Evolutionary conservation across 2,888 invertebrate species (phyloP), one percentile per base, ranked within the genome.

Genomic region (Agrilus mali): DNA sequence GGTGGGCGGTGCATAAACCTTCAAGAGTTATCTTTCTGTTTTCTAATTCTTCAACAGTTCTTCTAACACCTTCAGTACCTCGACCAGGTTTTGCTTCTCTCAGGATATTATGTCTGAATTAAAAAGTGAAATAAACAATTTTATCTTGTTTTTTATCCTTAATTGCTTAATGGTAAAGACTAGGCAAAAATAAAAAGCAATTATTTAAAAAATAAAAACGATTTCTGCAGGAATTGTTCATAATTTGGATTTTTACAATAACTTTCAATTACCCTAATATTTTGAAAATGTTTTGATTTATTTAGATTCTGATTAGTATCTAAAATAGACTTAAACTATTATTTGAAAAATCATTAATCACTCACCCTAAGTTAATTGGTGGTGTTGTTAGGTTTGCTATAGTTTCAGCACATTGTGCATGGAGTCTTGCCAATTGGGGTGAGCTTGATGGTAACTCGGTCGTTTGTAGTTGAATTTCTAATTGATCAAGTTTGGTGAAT

Each of bases 11-110:
- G 55, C 82, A 83, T 38, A 77, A 67, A 38, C 75, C 69, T 46
- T 74, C 71, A 37, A 84, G 64, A 39, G 73, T 68, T n/a, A 78
- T 73, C 61, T 82, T 82, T 49, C 79, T 74, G 58, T 80, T 80
- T 66, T 86, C 83, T 50, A 87, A 69, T 59, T 83, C 82, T 53
- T 83, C 80, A 35, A 86, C 74, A 51, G 75, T 72, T 42, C 73
- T 67, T 58, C 71, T 75, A 4, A 82, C 71, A 38, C 82, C 82
- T 64, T 80, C 75, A 35, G 79, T 77, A 51, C 81, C 83, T 55
- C 69, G 68, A 41, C 73, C 74, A 55, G 73, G 75, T 59, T 73
- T 78, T 54, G 79, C 78, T 50, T 75, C 72, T 59, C 83, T 79
- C 36, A 88, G 67, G 50, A 88, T 72, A 51, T 76, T 71, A 58